Evolutionary conservation across 2,888 invertebrate species (phyloP), one percentile per base, ranked within the genome.

Genomic region (Leucozona laternaria): DNA sequence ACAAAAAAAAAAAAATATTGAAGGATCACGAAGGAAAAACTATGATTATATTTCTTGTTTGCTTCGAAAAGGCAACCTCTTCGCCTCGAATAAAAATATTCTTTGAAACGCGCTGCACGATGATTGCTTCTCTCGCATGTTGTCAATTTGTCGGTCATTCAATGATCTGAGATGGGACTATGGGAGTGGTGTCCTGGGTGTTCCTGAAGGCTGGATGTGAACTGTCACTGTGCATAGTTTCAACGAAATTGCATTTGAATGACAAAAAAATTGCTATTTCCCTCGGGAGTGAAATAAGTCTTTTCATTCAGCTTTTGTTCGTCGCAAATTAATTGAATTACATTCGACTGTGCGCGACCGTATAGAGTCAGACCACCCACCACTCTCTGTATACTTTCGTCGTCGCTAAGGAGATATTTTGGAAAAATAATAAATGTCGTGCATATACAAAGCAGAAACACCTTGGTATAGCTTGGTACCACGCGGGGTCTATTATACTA

Each of bases 131-230:
- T 50, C 68, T 85, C 81, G 81, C 85, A 81, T 85, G 85, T 78
- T 85, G 85, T 85, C 85, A 85, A 85, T 85, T 85, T 85, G 85
- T 85, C 77, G 77, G 72, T 68, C 50, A 81, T 85, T 85, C 85
- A 78, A 40, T 40, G 31, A 34, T 20, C 13, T 40, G 45, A 28
- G 37, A 62, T 62, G 60, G 60, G 48, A 64, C 45, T 17, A n/a
- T 48, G 28, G 34, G 31, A 31, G 48, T 37, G 20, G 20, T 45
- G 43, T n/a, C 10, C 40, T 25, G 22, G 37, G 25, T 53, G 43
- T 22, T 62, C 13, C 62, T 37, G 22, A 13, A 2, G 20, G 40
- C 4, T 13, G 13, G 20, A 13, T 55, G 31, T 55, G 55, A 55
- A 55, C 55, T 55, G 55, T 31, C 55, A n/a, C 31, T 66, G 15